These are phyloP conservation scores for Xylocopa sonorina DNA, from an alignment of 1,140 invertebrate genomes.

Conservation along the genomic window DNA sequence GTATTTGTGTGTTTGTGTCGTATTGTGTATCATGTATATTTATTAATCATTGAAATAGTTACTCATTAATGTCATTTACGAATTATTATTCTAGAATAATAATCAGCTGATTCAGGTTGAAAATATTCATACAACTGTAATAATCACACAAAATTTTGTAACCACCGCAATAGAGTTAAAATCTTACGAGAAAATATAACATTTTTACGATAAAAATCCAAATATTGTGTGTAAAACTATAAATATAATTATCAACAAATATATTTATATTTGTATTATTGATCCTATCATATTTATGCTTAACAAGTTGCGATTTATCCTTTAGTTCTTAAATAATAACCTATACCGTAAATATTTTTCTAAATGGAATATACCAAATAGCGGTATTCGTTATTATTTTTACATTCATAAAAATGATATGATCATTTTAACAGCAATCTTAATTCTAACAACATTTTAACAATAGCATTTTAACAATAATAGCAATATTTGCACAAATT, in stretches of 20 bases:
- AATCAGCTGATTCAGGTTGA: neutral
- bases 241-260: neutral
- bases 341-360: too few species aligned
- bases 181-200: neutral
- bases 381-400: too few species aligned
- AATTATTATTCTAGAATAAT: neutral
- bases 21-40: neutral
- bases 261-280: neutral
- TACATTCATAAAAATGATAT: too few species aligned
- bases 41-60: neutral
- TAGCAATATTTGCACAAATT: too few species aligned
- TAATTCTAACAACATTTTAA: too few species aligned
- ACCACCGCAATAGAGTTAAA: neutral
- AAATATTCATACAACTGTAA: neutral
- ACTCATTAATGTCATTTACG: neutral
- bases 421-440: too few species aligned
- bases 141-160: neutral
- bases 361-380: too few species aligned
- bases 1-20: neutral
- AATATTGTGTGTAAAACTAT: slow-evolving; percentile 1
- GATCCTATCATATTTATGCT: neutral
- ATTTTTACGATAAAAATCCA: neutral
- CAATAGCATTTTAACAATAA: too few species aligned
- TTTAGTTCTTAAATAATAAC: too few species aligned
- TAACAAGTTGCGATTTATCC: slow-evolving; percentile 4